Base-by-base conservation (phyloP, 2,888 invertebrate species). In the Papilio elwesi region DNA sequence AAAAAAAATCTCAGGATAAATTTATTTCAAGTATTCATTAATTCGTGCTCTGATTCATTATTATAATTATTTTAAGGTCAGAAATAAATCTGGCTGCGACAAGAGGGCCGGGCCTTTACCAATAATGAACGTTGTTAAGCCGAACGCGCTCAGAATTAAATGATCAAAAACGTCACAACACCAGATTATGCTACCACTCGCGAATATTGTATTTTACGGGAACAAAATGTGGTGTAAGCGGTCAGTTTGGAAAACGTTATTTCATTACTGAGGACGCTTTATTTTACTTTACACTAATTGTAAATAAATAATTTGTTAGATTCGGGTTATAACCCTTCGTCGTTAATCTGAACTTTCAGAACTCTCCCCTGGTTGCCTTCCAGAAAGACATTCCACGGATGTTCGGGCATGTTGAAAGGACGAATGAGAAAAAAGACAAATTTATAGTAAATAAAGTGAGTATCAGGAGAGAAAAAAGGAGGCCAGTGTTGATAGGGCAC, bases 41-140 rank as follows among this genome's bases (percentile, higher is more conserved):
- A n/a, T 62, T 59, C 59, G n/a, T 43, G n/a, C 43, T 62, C 10
- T 43, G 59, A 43, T 62, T 62, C 43, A 15, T 62, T 62, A 62
- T 38, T 43, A 15, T 13, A 59, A 62, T 62, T 62, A 62, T 38
- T 59, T n/a, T 15, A 62, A 62, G 43, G 43, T 62, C 59, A 43
- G 59, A 43, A 62, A 62, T 62, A 62, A 62, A 62, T 62, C 43
- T 62, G 59, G 38, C 43, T 15, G 67, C 53, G 26, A 57, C 57
- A 68, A 57, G 55, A 68, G 48, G 48, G n/a, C 6, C 47, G 16
- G 68, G 12, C n/a, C 6, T 47, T 48, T 53, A 26, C 53, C 64
- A 63, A 47, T 70, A 70, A 69, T 69, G 70, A 64, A 64, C 52
- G 70, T 49, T 51, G 57, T 68, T 36, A 63, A 52, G 16, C 53